These are phyloP conservation scores for Ernsta delagoae DNA, from an alignment of 2,888 invertebrate genomes.

Conservation along the genomic window DNA sequence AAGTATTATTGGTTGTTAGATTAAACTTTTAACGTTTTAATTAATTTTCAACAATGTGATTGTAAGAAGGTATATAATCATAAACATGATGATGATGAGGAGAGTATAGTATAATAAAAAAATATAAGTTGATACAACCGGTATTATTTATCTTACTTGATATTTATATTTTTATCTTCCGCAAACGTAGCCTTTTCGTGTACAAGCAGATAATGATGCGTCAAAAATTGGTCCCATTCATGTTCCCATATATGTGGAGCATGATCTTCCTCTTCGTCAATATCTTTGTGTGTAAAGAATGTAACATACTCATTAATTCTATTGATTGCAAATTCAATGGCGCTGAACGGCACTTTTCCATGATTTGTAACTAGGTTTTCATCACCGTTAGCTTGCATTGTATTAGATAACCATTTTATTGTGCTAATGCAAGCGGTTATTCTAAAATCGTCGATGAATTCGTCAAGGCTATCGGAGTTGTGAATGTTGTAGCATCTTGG, in stretches of 20 bases:
- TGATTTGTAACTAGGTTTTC: constrained; percentile 81
- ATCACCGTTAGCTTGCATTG: constrained; percentile 82
- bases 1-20: no score
- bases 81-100: no score
- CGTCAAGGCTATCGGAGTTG: constrained; percentile 91
- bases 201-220: constrained; percentile 88
- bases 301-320: constrained; percentile 92
- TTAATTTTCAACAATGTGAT: background rate
- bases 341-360: constrained; percentile 90
- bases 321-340: constrained; percentile 92
- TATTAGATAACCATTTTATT: constrained; percentile 90
- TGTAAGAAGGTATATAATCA: no score
- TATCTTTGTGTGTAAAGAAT: constrained; percentile 89
- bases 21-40: background rate
- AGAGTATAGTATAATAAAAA: no score
- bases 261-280: constrained; percentile 89
- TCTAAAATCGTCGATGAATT: constrained; percentile 95
- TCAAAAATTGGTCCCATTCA: constrained; percentile 95
- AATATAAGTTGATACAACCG: no score
- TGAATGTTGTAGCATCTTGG: constrained; percentile 95
- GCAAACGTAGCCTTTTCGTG: constrained; percentile 85
- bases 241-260: constrained; percentile 89
- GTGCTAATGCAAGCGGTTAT: constrained; percentile 94
- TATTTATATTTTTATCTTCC: constrained; percentile 65
- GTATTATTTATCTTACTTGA: constrained; percentile 56